A percentile compares a stretch with the other conserved stretches of the same genome.
These are phyloP conservation scores for Eidolon helvum DNA, from an alignment of 2,113 vertebrate species.

Conservation along the genomic window DNA sequence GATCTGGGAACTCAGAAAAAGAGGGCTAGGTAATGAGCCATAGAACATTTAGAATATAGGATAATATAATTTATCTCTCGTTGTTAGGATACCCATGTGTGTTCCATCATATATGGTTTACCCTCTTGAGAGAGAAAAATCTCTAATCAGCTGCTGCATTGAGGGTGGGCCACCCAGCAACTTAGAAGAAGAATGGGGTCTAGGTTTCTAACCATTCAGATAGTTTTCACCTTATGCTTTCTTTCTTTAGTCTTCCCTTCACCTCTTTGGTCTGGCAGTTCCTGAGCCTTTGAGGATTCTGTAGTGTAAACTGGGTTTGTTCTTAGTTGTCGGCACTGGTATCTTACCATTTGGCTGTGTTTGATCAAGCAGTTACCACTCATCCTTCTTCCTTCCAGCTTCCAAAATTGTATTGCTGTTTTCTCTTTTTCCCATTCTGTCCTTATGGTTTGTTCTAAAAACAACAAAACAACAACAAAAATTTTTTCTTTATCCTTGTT, in stretches of 20 bases:
- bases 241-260: background rate
- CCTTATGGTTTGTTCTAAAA: constrained; percentile 44
- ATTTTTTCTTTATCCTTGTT: background rate
- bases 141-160: background rate
- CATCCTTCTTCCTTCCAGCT: background rate
- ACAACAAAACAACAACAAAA: background rate
- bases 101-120: background rate
- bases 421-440: background rate
- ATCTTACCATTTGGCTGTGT: background rate
- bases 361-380: background rate
- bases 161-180: background rate
- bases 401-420: background rate
- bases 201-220: background rate
- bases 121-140: background rate
- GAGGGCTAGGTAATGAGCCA: background rate
- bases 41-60: background rate
- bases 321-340: background rate
- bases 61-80: background rate
- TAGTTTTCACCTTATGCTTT: background rate
- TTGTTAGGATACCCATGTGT: background rate
- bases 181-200: background rate
- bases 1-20: background rate
- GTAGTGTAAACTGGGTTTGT: background rate
- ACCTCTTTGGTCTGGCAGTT: background rate
- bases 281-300: background rate